These are phyloP conservation scores for Mesembrinibis cayennensis DNA, from an alignment of 2,113 vertebrate genomes.

Conservation along the genomic window DNA sequence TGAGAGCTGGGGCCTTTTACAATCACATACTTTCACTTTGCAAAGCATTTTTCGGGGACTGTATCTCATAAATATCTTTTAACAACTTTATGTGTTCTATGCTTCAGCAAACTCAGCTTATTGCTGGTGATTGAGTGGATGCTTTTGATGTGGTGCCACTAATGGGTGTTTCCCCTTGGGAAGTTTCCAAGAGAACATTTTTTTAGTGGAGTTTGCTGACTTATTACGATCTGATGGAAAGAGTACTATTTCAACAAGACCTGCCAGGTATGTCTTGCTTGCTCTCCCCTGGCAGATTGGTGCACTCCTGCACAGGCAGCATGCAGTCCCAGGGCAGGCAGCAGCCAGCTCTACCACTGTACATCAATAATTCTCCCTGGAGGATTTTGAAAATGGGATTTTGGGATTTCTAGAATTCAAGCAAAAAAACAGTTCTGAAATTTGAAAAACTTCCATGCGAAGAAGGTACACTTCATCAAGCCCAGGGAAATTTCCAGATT, in stretches of 20 bases:
- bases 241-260: not conserved
- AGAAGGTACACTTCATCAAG: not conserved
- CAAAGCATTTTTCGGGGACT: not conserved
- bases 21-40: not conserved
- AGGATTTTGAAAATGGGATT: not conserved
- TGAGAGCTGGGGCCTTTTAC: not conserved
- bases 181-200: not conserved
- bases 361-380: not conserved
- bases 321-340: not conserved
- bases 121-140: not conserved
- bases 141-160: not conserved
- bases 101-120: not conserved
- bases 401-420: not conserved
- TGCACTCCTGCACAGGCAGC: not conserved
- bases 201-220: not conserved
- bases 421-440: not conserved
- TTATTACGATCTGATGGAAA: not conserved
- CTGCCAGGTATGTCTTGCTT: not conserved
- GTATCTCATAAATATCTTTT: not conserved
- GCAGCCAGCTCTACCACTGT: not conserved
- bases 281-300: not conserved
- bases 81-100: not conserved
- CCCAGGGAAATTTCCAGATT: not conserved
- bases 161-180: not conserved
- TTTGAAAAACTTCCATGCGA: not conserved